phyloP scores from a whole-genome alignment of 2,888 invertebrate genomes.

The Phengaris arion region DNA sequence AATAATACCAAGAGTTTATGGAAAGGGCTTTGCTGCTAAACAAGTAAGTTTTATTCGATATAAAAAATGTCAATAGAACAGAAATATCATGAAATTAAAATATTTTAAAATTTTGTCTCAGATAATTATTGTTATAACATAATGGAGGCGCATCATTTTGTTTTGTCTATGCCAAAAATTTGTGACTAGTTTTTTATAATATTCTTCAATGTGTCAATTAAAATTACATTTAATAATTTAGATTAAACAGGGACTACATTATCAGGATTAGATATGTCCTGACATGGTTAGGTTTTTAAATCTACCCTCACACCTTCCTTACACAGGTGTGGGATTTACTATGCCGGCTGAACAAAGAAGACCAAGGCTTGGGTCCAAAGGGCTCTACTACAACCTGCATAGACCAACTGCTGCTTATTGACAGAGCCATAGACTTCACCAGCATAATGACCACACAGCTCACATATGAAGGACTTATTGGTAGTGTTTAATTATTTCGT shows the following conservation, averaged over 20 bases:
- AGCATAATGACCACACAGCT: conserved; percentile 96
- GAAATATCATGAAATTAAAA: not conserved
- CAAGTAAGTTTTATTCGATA: conserved; percentile 63
- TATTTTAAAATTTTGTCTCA: not conserved
- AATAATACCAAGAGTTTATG: conserved; percentile 91
- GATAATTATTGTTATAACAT: too few species aligned
- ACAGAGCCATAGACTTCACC: conserved; percentile 94
- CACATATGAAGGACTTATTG: conserved; percentile 97
- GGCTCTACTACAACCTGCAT: conserved; percentile 83
- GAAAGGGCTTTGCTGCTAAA: conserved; percentile 92
- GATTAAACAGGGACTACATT: too few species aligned
- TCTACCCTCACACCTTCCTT: not conserved
- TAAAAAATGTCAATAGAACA: not conserved
- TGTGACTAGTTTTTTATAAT: not conserved
- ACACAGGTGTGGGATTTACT: conserved; percentile 89
- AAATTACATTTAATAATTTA: not conserved
- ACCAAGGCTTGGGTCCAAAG: conserved; percentile 65
- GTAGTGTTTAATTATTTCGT: conserved; percentile 43
- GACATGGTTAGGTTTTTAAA: not conserved
- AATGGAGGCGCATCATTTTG: too few species aligned
- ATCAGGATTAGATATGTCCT: too few species aligned
- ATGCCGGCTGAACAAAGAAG: conserved; percentile 85
- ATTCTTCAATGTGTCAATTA: not conserved
- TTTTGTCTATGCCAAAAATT: too few species aligned
- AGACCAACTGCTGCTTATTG: conserved; percentile 93